Conservation (phyloP, 2,113 vertebrate genomes). For the Tragelaphus scriptus region DNA sequence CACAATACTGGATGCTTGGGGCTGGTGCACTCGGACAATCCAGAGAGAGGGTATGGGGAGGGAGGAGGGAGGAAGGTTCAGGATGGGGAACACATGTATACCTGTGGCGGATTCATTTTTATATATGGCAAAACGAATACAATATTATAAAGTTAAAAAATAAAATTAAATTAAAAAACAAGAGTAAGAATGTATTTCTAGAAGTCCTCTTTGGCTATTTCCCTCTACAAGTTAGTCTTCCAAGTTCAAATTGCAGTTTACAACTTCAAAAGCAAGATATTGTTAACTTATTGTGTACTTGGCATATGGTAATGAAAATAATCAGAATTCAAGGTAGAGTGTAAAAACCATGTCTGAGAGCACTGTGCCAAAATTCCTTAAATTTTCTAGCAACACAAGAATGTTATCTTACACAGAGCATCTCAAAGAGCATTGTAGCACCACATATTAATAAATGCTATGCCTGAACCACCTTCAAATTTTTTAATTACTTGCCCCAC, state of each 20-base stretch:
- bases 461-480: background rate
- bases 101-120: no score
- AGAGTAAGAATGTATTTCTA: background rate
- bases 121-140: no score
- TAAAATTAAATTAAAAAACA: no score
- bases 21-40: no score
- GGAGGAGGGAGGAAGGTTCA: no score
- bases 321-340: background rate
- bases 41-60: no score
- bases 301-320: background rate
- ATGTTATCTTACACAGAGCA: background rate
- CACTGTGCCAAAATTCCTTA: background rate
- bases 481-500: background rate
- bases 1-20: no score
- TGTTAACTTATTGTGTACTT: background rate
- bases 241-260: slow-evolving; percentile 11
- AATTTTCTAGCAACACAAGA: background rate
- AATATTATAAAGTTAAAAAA: no score
- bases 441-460: background rate
- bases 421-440: background rate
- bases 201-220: slow-evolving; percentile 1
- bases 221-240: background rate
- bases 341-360: background rate
- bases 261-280: background rate
- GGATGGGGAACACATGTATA: no score